Evolutionary conservation across 2,888 invertebrate genomes (phyloP), one percentile per base, ranked within the genome.

Genomic region (Eudemis profundana): DNA sequence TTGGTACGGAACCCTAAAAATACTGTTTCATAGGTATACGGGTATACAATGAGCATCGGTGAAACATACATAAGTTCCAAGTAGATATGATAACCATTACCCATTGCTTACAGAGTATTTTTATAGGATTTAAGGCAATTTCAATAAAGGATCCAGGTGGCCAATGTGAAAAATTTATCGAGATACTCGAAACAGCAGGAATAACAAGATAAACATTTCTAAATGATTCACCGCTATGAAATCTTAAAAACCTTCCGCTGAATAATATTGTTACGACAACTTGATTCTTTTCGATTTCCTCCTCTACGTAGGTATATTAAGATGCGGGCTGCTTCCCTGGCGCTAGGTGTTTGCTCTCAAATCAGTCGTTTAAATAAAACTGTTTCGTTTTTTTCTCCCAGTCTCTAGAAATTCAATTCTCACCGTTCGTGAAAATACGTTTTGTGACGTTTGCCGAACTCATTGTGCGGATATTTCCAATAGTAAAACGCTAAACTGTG

Each of bases 301-400:
- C 61, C 61, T 69, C 66, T 70, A 44, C 50, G 50, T 21, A 69
- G 71, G 77, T 81, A 77, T 81, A 83, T 82, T 76, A 81, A 78
- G 75, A 85, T 85, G 82, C 84, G 83, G 85, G 82, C 73, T 71
- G 77, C 74, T 75, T 75, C 73, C 79, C 73, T 78, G 74, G 71
- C 77, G 77, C 76, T 72, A 78, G 78, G 80, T 87, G 83, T 89
- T 89, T 88, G 89, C 87, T 86, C 88, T 85, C 85, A 86, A 89
- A 89, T 89, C 89, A 89, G 86, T 82, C 82, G 86, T 85, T 89
- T 88, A 88, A 88, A 88, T 84, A 87, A 83, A 87, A 83, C 78
- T 83, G 86, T 85, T 86, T 86, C 82, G 78, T 85, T 86, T 88
- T 85, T 84, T 85, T 79, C 56, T 53, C 23, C 75, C 74, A 71